These are phyloP conservation scores for Spodoptera exigua DNA, from an alignment of 2,888 invertebrate species.

Conservation along the genomic window DNA sequence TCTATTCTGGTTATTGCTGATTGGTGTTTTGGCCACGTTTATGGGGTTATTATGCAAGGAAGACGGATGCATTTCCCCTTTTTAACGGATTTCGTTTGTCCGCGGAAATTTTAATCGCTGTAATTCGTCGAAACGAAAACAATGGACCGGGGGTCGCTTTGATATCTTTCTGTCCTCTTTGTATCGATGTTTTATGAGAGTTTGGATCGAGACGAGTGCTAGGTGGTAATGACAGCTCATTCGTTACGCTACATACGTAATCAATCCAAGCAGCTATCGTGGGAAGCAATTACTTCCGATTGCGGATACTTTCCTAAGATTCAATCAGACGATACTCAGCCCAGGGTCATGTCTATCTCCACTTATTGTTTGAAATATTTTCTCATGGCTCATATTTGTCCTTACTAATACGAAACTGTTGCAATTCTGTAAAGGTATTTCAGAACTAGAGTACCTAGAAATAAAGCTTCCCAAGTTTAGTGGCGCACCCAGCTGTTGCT, in stretches of 20 bases:
- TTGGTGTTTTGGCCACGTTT: conserved; percentile 61
- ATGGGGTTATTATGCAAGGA: conserved; percentile 59
- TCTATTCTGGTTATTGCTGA: conserved; percentile 58
- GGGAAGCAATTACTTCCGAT: conserved; percentile 55
- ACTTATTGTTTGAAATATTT: not conserved
- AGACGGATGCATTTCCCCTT: conserved; percentile 54
- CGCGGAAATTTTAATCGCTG: conserved; percentile 36
- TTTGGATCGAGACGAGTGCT: conserved; percentile 47
- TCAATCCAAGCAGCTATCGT: conserved; percentile 50
- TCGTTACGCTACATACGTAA: conserved; percentile 62
- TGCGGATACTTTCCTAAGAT: conserved; percentile 18
- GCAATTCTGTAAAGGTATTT: no score
- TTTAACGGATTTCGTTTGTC: conserved; percentile 44
- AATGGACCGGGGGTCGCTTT: conserved; percentile 20
- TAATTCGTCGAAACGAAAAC: conserved; percentile 36
- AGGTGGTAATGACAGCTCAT: conserved; percentile 56
- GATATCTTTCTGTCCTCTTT: conserved; percentile 12
- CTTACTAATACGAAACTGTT: no score
- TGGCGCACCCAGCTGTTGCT: conserved; percentile 3
- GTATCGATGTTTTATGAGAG: conserved; percentile 34
- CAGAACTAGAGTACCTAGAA: no score
- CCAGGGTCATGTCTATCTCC: not conserved
- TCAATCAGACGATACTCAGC: conserved; percentile 6
- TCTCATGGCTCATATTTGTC: no score
- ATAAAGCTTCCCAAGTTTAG: no score